Evolutionary conservation across 1,140 invertebrate genomes (phyloP).

Genomic region (Chionoecetes opilio): DNA sequence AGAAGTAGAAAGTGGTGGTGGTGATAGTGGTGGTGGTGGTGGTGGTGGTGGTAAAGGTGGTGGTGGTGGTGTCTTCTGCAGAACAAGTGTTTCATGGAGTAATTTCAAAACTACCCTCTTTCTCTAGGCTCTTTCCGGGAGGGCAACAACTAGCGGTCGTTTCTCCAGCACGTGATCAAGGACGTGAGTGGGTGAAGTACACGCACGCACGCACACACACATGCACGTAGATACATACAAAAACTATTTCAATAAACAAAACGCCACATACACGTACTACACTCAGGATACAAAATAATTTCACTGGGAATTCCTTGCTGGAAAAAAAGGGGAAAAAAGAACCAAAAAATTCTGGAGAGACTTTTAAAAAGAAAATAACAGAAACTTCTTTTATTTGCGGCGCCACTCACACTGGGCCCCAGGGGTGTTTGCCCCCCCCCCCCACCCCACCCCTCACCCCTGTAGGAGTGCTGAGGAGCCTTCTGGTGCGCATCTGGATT

Average conservation of each 20-base stretch:
- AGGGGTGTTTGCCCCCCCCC: neutral
- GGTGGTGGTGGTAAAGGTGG: neutral
- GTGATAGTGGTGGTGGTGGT: neutral
- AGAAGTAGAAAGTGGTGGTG: neutral
- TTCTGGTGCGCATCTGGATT: neutral
- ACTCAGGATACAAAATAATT: too few species aligned
- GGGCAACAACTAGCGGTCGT: too few species aligned
- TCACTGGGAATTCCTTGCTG: too few species aligned
- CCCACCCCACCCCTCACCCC: neutral
- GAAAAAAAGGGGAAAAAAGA: neutral
- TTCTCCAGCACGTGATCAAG: too few species aligned
- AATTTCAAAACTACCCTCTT: too few species aligned
- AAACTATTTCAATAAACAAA: too few species aligned
- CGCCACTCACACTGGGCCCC: neutral
- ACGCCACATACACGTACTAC: too few species aligned
- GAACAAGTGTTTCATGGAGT: neutral
- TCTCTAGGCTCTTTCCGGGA: too few species aligned
- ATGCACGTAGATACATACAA: too few species aligned
- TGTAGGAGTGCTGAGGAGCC: neutral
- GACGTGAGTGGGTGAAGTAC: too few species aligned
- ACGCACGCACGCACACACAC: too few species aligned
- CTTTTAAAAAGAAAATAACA: conserved; percentile 1
- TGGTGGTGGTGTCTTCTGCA: neutral
- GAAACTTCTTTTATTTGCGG: neutral
- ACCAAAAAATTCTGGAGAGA: neutral